Conservation (phyloP, 2,797 vertebrate species). For the Dicrostonyx torquatus region DNA sequence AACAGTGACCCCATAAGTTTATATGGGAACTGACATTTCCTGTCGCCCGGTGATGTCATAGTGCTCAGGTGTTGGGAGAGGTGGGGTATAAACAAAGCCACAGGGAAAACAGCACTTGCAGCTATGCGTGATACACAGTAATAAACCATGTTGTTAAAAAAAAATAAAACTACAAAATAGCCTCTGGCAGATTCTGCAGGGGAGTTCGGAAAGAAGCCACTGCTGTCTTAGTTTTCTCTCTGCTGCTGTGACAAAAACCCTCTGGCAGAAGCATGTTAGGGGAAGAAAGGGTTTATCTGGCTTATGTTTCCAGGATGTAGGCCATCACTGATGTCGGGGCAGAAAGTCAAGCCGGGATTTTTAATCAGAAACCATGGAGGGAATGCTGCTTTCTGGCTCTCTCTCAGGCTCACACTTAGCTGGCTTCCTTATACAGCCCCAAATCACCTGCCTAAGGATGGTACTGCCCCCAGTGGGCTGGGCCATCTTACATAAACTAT, state of each 20-base stretch:
- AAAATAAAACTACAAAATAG: neutral
- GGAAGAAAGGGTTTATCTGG: neutral
- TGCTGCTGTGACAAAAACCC: neutral
- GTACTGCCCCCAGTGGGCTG: neutral
- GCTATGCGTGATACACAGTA: neutral
- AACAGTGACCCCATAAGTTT: neutral
- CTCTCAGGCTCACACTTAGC: neutral
- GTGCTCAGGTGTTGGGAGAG: neutral
- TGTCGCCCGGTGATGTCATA: neutral
- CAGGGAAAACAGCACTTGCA: neutral
- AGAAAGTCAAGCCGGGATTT: neutral
- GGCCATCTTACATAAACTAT: neutral
- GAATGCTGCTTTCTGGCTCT: neutral
- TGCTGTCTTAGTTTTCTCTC: neutral
- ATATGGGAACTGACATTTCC: neutral
- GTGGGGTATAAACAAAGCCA: neutral
- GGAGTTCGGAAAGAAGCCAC: neutral
- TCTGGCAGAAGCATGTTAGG: neutral
- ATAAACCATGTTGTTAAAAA: neutral
- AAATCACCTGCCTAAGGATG: neutral
- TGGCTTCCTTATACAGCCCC: neutral
- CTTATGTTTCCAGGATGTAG: neutral
- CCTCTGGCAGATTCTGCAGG: neutral
- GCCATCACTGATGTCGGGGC: neutral
- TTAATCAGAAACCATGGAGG: neutral